Evolutionary conservation across 2,888 invertebrate species (phyloP).

Genomic region (Microdon myrmicae): DNA sequence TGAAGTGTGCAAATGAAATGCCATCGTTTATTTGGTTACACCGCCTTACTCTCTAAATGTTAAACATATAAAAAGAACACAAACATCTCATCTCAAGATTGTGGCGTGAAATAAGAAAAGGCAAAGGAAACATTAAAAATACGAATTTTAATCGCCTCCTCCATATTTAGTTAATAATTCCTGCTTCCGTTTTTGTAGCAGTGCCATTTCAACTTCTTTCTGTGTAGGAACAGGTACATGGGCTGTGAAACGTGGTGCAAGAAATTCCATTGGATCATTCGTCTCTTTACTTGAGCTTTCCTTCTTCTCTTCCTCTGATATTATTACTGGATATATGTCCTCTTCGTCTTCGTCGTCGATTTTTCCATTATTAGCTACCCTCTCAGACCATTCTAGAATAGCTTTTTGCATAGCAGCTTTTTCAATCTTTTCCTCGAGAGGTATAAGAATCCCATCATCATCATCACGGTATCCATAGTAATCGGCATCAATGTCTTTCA

Average conservation of each 20-base stretch:
- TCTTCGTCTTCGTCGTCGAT: constrained; percentile 79
- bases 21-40: no score
- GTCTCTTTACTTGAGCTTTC: constrained; percentile 37
- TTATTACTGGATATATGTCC: constrained; percentile 67
- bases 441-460: constrained; percentile 94
- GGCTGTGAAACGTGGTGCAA: constrained; percentile 74
- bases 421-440: constrained; percentile 85
- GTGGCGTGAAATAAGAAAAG: no score
- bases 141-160: constrained; percentile 67
- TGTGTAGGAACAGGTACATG: constrained; percentile 95
- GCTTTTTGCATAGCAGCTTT: constrained; percentile 72
- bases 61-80: no score
- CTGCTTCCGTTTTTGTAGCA: constrained; percentile 89
- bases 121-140: no score
- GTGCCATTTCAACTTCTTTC: constrained; percentile 91
- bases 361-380: constrained; percentile 72
- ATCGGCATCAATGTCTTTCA: constrained; percentile 98
- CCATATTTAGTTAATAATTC: constrained; percentile 89
- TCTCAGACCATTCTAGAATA: constrained; percentile 78
- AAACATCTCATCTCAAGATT: no score
- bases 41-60: no score
- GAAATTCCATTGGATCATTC: constrained; percentile 64
- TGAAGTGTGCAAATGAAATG: no score
- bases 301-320: constrained; percentile 57
- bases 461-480: constrained; percentile 99